phyloP scores from a whole-genome alignment of 2,113 vertebrate genomes.

The Macrotis lagotis region DNA sequence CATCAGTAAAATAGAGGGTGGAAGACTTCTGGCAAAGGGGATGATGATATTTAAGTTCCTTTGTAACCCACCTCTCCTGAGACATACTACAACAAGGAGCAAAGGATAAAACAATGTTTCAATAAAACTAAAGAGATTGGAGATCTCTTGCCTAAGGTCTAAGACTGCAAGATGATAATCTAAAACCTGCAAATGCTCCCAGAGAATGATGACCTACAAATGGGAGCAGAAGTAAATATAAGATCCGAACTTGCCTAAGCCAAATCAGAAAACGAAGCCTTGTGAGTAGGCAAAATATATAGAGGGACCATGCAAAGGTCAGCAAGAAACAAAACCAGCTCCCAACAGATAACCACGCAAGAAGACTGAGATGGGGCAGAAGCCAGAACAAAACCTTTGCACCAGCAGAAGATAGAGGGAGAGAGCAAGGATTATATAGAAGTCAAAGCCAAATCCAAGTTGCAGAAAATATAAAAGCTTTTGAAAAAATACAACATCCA shows the following conservation, averaged over 20 bases:
- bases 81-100: background rate
- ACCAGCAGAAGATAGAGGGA: background rate
- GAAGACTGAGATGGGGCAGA: background rate
- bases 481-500: background rate
- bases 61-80: background rate
- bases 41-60: background rate
- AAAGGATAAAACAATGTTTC: background rate
- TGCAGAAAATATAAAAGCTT: background rate
- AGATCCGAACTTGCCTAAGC: background rate
- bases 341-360: background rate
- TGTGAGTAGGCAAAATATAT: background rate
- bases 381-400: background rate
- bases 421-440: background rate
- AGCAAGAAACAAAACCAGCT: background rate
- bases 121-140: background rate
- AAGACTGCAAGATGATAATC: background rate
- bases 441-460: background rate
- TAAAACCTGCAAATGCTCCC: background rate
- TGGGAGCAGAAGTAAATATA: background rate
- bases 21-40: background rate
- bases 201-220: background rate
- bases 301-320: too few species aligned
- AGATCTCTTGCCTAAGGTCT: background rate
- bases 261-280: background rate
- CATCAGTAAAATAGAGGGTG: background rate